phyloP scores from a whole-genome alignment of 1,140 invertebrate genomes.

The Zeugodacus cucurbitae region DNA sequence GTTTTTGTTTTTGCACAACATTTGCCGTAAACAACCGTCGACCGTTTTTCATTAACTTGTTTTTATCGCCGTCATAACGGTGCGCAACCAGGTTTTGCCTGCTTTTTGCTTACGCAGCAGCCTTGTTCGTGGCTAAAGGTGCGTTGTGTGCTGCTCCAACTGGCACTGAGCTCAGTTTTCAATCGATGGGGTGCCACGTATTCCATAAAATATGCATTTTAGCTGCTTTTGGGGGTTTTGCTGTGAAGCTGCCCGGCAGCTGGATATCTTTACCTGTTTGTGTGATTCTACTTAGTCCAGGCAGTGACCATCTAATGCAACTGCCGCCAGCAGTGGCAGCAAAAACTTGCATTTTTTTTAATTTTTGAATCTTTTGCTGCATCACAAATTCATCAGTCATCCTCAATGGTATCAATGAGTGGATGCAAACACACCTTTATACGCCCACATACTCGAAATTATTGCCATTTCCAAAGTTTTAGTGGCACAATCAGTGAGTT shows the following conservation, averaged over 20 bases:
- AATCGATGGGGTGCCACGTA: neutral
- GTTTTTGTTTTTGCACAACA: neutral
- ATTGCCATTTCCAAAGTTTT: neutral
- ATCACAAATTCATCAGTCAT: conserved; percentile 29
- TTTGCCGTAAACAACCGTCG: neutral
- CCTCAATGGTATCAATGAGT: neutral
- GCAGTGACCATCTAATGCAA: neutral
- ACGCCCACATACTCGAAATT: neutral
- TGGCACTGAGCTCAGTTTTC: neutral
- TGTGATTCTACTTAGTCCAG: neutral
- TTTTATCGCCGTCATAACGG: neutral
- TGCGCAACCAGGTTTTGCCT: no score
- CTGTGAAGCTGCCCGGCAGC: neutral
- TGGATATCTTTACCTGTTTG: neutral
- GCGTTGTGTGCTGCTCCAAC: neutral
- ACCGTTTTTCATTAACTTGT: neutral
- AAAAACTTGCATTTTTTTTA: neutral
- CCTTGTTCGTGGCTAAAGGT: neutral
- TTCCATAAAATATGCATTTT: neutral
- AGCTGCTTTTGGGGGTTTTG: neutral
- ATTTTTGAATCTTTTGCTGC: neutral
- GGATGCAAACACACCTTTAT: neutral
- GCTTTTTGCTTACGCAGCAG: neutral
- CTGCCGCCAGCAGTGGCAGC: neutral
- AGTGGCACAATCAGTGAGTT: neutral